Percentiles rank a stretch among this genome's conserved stretches.
Conservation (phyloP, 2,888 invertebrate species). For the Clusia tigrina region DNA sequence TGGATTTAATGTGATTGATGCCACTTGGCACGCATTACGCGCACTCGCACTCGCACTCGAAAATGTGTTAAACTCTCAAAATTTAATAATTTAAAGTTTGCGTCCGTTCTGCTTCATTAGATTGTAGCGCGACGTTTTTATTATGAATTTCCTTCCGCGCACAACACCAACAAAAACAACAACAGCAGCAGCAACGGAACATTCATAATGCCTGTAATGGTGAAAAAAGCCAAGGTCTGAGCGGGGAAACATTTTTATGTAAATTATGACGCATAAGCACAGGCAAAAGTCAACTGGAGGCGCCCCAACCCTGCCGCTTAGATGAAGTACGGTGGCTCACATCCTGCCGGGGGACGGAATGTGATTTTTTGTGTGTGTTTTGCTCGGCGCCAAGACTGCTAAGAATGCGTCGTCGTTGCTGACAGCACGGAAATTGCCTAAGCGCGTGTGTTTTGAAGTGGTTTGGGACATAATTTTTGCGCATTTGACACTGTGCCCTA, state of each 20-base stretch:
- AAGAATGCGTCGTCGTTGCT: not conserved
- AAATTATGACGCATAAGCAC: constrained; percentile 25
- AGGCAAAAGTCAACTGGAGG: not conserved
- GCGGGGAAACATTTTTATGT: not conserved
- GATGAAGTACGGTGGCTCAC: too few species aligned
- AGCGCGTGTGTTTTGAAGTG: not conserved
- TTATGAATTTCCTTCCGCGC: too few species aligned
- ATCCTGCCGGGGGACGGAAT: not conserved
- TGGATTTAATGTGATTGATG: too few species aligned
- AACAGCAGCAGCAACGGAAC: constrained; percentile 14
- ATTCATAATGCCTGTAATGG: constrained; percentile 27
- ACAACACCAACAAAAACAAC: not conserved
- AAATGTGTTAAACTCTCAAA: too few species aligned
- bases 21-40: too few species aligned
- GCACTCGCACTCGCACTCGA: too few species aligned
- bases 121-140: too few species aligned
- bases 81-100: too few species aligned
- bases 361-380: not conserved
- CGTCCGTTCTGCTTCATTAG: too few species aligned
- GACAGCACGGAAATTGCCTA: not conserved
- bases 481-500: not conserved
- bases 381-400: not conserved
- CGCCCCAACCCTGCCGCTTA: too few species aligned
- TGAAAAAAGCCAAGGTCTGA: constrained; percentile 20
- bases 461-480: not conserved